A percentile compares a stretch with the other conserved stretches of the same genome.
Conservation (phyloP, 2,797 vertebrate species). For the Chloroceryle inda region DNA sequence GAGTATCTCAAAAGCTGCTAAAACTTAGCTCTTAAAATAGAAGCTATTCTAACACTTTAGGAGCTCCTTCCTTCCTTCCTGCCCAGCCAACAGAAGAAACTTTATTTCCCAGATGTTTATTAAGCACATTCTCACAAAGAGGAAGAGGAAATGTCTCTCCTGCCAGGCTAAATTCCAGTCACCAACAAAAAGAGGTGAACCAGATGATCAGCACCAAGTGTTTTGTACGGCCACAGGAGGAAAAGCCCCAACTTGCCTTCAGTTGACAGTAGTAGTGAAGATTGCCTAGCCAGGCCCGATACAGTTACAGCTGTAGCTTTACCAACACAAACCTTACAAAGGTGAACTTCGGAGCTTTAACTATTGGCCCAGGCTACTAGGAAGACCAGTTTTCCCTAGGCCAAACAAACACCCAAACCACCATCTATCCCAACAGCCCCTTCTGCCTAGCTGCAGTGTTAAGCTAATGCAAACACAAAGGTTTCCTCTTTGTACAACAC, state of each 20-base stretch:
- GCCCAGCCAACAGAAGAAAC: neutral
- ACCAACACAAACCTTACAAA: neutral
- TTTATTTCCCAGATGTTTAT: neutral
- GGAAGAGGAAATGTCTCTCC: neutral
- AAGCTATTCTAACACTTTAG: neutral
- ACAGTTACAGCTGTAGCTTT: neutral
- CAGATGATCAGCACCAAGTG: neutral
- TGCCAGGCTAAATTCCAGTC: neutral
- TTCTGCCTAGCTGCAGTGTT: fast-evolving
- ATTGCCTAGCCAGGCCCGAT: neutral
- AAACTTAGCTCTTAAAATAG: neutral
- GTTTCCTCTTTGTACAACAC: neutral
- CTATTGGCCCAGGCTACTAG: neutral
- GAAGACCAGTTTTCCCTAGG: neutral
- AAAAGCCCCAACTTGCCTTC: neutral
- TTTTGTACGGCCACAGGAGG: neutral
- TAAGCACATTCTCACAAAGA: neutral
- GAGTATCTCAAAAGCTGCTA: neutral
- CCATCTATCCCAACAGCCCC: neutral
- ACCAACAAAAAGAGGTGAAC: neutral
- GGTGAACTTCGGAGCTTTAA: neutral
- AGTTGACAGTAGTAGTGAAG: neutral
- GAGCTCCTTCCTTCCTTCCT: neutral
- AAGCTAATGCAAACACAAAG: neutral
- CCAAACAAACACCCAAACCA: neutral